Evolutionary conservation across 1,140 invertebrate genomes (phyloP), one percentile per base, ranked within the genome.

Genomic region (Planococcus citri): DNA sequence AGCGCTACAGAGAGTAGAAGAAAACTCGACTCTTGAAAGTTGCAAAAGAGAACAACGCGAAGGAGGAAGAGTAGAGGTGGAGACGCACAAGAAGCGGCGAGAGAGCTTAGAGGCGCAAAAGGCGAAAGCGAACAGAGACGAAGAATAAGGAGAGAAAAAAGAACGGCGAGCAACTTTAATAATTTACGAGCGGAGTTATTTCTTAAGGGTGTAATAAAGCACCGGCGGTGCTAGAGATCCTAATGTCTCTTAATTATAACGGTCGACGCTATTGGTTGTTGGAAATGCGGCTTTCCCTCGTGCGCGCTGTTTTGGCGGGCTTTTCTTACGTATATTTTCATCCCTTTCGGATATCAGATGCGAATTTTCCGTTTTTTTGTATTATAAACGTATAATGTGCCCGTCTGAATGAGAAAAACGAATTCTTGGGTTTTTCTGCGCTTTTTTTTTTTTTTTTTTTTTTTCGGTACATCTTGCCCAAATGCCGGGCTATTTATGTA

Each of bases 181-280:
- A 64, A 64, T 64, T 64, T 64, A 64, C 60, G 60, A 64, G 60
- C 60, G 4, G 60, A 64, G 60, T 64, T 64, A 64, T 64, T 64
- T 64, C 60, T 64, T 64, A 64, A 64, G 60, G 60, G 60, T 64
- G 60, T 64, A 64, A 64, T 64, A 64, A 64, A 64, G 60, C 60
- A 64, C 60, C 60, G 60, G 60, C 25, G 60, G 60, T 64, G 60
- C 60, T 64, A 27, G 60, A 64, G 60, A 64, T 64, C 60, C 22
- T 64, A 64, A 64, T 64, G 60, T 64, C 60, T 64, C 60, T 64
- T 64, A 64, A 64, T 64, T 64, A 64, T 64, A 64, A 64, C 60
- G 60, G 60, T 64, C 60, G 60, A 64, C 60, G 60, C 60, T 64
- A 64, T 64, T 64, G 60, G 60, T 64, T 25, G 60, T 64, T 64